A percentile compares a stretch with the other conserved stretches of the same genome.
phyloP scores from a whole-genome alignment of 2,888 invertebrate genomes.

The Stenichneumon culpator region DNA sequence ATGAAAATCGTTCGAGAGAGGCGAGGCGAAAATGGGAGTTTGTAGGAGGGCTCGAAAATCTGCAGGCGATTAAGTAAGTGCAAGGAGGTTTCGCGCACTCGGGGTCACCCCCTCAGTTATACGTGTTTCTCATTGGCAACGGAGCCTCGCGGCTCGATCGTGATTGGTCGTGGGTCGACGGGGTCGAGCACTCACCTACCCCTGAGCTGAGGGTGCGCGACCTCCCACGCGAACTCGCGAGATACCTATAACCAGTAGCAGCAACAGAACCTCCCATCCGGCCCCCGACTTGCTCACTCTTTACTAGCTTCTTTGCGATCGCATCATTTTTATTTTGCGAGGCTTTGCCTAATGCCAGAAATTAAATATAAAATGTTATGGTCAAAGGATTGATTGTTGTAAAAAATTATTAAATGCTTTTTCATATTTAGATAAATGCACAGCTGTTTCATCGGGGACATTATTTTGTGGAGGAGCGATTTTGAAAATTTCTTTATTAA shows the following conservation, averaged over 20 bases:
- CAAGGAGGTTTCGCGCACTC: slow-evolving; percentile 71
- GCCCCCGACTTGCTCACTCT: slow-evolving; percentile 10
- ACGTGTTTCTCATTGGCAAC: slow-evolving; percentile 80
- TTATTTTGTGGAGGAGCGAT: too few relatives aligned
- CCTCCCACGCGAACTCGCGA: slow-evolving; percentile 83
- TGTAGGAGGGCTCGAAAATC: slow-evolving; percentile 45
- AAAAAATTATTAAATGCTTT: too few relatives aligned
- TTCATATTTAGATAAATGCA: too few relatives aligned
- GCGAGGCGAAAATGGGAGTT: not conserved
- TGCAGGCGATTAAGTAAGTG: slow-evolving; percentile 49
- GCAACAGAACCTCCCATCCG: slow-evolving; percentile 52
- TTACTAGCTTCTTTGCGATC: not conserved
- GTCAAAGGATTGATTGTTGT: too few relatives aligned
- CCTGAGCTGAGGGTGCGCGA: slow-evolving; percentile 77
- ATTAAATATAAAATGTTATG: not conserved
- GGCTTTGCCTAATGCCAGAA: not conserved
- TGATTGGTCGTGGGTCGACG: slow-evolving; percentile 83
- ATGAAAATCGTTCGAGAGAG: not conserved
- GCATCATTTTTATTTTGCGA: not conserved
- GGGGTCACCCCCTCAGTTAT: slow-evolving; percentile 72
- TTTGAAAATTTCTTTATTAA: too few relatives aligned
- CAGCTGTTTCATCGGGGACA: not conserved
- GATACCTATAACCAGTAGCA: slow-evolving; percentile 69
- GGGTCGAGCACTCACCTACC: slow-evolving; percentile 82
- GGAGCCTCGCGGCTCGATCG: slow-evolving; percentile 76